Base-by-base conservation (phyloP, 2,888 invertebrate genomes). In the Pyralis farinalis region DNA sequence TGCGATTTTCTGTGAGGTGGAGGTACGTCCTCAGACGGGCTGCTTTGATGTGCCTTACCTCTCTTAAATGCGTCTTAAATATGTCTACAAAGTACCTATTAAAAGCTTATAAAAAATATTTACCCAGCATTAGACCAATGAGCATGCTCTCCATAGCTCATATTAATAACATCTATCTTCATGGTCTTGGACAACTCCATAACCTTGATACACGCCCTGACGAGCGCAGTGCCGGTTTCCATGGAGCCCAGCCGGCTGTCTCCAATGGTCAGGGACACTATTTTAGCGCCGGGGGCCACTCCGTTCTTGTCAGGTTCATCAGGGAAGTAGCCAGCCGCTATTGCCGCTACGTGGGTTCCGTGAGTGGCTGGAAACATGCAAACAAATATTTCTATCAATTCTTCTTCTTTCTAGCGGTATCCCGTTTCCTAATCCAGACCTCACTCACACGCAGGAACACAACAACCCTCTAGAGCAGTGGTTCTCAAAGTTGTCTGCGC, bases 301-400 rank as follows among this genome's bases (percentile, higher is more conserved):
- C 99, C 99, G 81, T 98, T 97, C 50, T 94, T 91, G 57, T 97
- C 97, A 0, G 96, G 95, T 40, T 93, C 92, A 12, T 95, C 94
- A 0, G 96, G 94, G 80, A 96, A 97, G 82, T 95, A 91, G 0
- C 96, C 98, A 1, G 98, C 94, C 1, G 98, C 97, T 57, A 99
- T 99, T 6, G 97, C 96, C 0, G 98, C 97, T 3, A 99, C 99
- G 77, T 99, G 99, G 0, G 98, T 98, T 16, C 98, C 99, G 79
- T 99, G 99, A 37, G 96, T 94, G 7, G 98, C 98, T 97, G 69
- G n/a, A n/a, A n/a, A n/a, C n/a, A n/a, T n/a, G n/a, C n/a, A n/a
- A n/a, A n/a, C n/a, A n/a, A n/a, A n/a, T n/a, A n/a, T n/a, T n/a
- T n/a, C n/a, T n/a, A n/a, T n/a, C n/a, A n/a, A n/a, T n/a, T n/a